Evolutionary conservation across 2,888 invertebrate species (phyloP), one percentile per base, ranked within the genome.

Genomic region (Scaptomyza cyrtandrae): DNA sequence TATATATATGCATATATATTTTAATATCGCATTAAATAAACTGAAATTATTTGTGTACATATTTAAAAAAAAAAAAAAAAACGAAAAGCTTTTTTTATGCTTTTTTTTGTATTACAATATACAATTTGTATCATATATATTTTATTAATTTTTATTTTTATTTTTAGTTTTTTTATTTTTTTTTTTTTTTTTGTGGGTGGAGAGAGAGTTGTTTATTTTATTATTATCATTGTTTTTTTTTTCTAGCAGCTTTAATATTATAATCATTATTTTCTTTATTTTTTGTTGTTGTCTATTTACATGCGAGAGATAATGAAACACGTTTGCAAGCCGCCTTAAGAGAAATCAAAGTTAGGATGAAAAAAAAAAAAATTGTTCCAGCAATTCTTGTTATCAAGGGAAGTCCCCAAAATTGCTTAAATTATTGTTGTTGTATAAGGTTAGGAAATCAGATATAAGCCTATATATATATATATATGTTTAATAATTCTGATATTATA

Each of bases 11-110:
- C 3, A 24, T 24, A 3, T 73, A 63, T 76, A 59, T 73, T 65
- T 71, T 71, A 74, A 74, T 74, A 74, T 75, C 74, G 72, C 46
- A 66, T 76, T 71, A 62, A 52, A 65, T 61, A 58, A 55, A 65
- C 45, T 70, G 41, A 59, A 48, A 54, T 37, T 33, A 24, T 57
- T 16, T 39, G 16, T 54, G 41, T 63, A 7, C 56, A 35, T 53
- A 29, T 44, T 50, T 41, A 64, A 46, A 58, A 56, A 54, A 56
- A 64, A 39, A 39, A 27, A 44, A 56, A 55, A 60, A 43, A 24
- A 24, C 19, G 1, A 48, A 52, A 9, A 19, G 5, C 24, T 24
- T 50, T 37, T 52, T 37, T 29, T 31, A 39, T 52, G 3, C 13
- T 13, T 48, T 4, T 48, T 4, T 0, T 13, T 37, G 41, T 11